phyloP scores from a whole-genome alignment of 2,113 vertebrate genomes.

The Ageneiosus marmoratus region DNA sequence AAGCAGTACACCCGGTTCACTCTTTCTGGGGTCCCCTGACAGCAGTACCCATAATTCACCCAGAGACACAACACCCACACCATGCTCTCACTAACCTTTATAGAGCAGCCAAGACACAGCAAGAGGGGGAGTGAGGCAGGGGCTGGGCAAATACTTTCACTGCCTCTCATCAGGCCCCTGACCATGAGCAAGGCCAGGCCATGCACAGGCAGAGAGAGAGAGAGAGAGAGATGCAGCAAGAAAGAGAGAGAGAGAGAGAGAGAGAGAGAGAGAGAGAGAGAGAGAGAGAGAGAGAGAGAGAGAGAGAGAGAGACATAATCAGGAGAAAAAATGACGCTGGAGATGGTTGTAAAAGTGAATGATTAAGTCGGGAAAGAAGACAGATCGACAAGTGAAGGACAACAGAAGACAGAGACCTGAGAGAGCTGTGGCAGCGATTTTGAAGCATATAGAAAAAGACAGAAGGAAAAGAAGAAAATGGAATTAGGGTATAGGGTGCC shows the following conservation, averaged over 20 bases:
- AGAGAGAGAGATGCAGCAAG: slow-evolving; percentile 13
- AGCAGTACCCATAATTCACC: slow-evolving; percentile 77
- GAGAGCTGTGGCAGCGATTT: not conserved
- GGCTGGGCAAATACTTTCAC: slow-evolving; percentile 69
- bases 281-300: slow-evolving; percentile 30
- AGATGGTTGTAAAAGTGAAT: slow-evolving; percentile 11
- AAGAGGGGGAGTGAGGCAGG: slow-evolving; percentile 56
- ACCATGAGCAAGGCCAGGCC: slow-evolving; percentile 59
- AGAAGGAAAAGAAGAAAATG: slow-evolving; percentile 36
- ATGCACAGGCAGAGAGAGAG: slow-evolving; percentile 10
- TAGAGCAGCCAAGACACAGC: slow-evolving; percentile 67
- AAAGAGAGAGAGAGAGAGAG: not conserved
- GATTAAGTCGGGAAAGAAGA: slow-evolving; percentile 12
- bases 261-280: slow-evolving; percentile 54
- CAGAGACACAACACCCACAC: slow-evolving; percentile 73
- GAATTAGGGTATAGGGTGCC: slow-evolving; percentile 63
- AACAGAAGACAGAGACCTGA: not conserved
- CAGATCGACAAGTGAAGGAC: slow-evolving; percentile 19
- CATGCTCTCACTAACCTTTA: slow-evolving; percentile 73
- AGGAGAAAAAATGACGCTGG: slow-evolving; percentile 54
- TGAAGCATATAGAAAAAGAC: slow-evolving; percentile 47
- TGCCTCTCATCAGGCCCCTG: slow-evolving; percentile 56
- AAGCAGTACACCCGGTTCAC: slow-evolving; percentile 66
- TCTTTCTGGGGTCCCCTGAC: slow-evolving; percentile 75
- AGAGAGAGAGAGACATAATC: slow-evolving; percentile 47